phyloP scores from a whole-genome alignment of 2,113 vertebrate species.

The Cathartes aura region DNA sequence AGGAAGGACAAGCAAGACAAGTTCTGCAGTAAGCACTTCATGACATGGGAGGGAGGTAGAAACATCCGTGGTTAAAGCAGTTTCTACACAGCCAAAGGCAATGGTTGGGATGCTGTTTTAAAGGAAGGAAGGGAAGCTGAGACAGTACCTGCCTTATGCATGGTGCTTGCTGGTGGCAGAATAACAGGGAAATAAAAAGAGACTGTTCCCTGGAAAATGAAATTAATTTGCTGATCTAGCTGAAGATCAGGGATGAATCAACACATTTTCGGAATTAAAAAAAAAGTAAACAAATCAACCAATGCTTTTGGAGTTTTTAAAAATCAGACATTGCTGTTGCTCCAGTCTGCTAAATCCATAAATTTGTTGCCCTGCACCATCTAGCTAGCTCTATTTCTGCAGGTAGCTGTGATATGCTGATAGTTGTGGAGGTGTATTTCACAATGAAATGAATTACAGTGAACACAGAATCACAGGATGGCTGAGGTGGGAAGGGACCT shows the following conservation, averaged over 20 bases:
- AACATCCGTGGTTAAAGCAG: neutral
- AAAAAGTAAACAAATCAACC: neutral
- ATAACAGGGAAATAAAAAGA: neutral
- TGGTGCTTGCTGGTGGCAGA: neutral
- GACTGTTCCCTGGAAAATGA: neutral
- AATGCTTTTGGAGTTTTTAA: neutral
- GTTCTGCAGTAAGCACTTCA: neutral
- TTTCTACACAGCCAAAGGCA: neutral
- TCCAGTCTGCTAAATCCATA: neutral
- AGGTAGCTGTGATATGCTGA: neutral
- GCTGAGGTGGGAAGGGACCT: neutral
- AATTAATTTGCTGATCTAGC: neutral
- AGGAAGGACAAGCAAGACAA: neutral
- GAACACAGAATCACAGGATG: too few relatives aligned
- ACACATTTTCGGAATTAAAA: neutral
- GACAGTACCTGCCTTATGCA: too few relatives aligned
- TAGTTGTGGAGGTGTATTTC: neutral
- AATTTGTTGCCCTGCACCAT: neutral
- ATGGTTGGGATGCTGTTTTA: neutral
- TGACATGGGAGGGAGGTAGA: neutral
- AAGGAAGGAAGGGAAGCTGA: neutral
- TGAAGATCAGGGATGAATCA: neutral
- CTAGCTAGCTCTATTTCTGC: neutral
- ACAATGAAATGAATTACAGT: neutral
- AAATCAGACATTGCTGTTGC: neutral